phyloP scores from a whole-genome alignment of 2,888 invertebrate species.

The Choristoneura rosaceana region DNA sequence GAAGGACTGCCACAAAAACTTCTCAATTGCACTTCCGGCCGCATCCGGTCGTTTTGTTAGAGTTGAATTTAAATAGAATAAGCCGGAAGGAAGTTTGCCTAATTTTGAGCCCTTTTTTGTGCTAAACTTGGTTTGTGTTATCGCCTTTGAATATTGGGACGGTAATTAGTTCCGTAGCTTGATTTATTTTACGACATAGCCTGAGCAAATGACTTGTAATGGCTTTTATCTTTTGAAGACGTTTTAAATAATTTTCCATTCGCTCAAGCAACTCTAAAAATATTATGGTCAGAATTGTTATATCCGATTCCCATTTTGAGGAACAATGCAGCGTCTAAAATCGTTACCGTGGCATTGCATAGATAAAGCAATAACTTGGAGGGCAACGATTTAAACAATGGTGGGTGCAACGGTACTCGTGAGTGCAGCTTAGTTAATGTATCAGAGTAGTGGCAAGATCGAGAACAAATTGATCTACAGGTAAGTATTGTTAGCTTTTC shows the following conservation, averaged over 20 bases:
- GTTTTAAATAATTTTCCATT: conserved; percentile 12
- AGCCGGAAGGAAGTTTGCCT: conserved; percentile 33
- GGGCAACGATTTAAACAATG: conserved; percentile 11
- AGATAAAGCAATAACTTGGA: conserved; percentile 4
- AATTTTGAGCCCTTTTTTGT: conserved; percentile 29
- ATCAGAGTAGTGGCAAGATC: neutral
- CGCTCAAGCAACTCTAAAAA: neutral
- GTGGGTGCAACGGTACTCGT: neutral
- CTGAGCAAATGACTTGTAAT: conserved; percentile 11
- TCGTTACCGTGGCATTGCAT: conserved; percentile 1
- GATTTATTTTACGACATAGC: conserved; percentile 24
- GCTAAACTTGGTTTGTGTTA: conserved; percentile 16
- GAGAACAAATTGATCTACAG: neutral
- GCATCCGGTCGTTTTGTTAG: conserved; percentile 16
- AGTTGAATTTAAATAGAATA: conserved; percentile 23
- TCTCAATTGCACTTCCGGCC: conserved; percentile 69
- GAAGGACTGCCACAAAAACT: conserved; percentile 60
- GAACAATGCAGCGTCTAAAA: neutral
- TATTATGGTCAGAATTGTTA: neutral
- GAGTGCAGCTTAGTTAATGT: conserved; percentile 8
- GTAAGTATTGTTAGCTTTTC: neutral
- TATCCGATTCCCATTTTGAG: neutral
- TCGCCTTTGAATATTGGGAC: conserved; percentile 15
- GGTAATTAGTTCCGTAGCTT: conserved; percentile 29
- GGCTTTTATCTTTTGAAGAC: conserved; percentile 7